A percentile compares a stretch with the other conserved stretches of the same genome.
Conservation (phyloP, 2,797 vertebrate genomes). For the Psittacula echo region DNA sequence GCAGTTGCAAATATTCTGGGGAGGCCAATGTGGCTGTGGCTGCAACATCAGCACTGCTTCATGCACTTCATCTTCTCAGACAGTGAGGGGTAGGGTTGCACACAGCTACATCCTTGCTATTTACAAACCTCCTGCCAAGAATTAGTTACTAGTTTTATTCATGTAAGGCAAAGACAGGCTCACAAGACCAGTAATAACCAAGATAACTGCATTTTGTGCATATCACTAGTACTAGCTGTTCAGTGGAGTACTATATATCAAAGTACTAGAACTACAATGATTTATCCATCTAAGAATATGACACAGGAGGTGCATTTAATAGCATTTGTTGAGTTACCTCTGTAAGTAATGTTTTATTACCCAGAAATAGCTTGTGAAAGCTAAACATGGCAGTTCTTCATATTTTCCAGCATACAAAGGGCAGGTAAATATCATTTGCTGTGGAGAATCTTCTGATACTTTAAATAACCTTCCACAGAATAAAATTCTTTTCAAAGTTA, state of each 20-base stretch:
- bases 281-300: not conserved
- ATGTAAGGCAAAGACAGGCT: not conserved
- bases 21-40: not conserved
- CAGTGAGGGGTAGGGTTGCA: not conserved
- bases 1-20: not conserved
- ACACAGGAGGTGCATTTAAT: not conserved
- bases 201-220: not conserved
- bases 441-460: not conserved
- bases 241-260: not conserved
- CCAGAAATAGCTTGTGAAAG: slow-evolving; percentile 1
- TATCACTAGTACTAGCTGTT: not conserved
- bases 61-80: not conserved
- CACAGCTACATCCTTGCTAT: not conserved
- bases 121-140: not conserved
- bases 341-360: not conserved
- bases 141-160: not conserved
- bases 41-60: not conserved
- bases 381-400: not conserved
- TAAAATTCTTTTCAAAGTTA: not conserved
- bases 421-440: not conserved
- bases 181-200: not conserved
- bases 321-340: not conserved
- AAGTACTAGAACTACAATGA: not conserved
- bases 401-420: not conserved
- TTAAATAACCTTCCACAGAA: not conserved